Evolutionary conservation across 2,888 invertebrate genomes (phyloP).

Genomic region (Ophion slaviceki): DNA sequence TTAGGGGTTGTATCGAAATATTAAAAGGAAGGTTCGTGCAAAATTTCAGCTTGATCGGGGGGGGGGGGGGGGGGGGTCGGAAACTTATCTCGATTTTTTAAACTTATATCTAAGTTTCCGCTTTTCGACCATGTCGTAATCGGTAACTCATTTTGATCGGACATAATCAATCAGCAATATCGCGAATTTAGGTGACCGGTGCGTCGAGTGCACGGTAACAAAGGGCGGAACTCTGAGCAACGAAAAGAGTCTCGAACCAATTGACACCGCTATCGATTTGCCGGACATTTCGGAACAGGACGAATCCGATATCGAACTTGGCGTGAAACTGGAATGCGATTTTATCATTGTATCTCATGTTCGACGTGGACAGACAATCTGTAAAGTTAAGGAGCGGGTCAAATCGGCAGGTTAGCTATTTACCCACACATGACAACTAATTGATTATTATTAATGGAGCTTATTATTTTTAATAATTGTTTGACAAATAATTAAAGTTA

Average conservation of each 20-base stretch:
- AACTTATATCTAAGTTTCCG: too few relatives aligned
- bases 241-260: constrained; percentile 85
- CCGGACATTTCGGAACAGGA: constrained; percentile 83
- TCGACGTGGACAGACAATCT: constrained; percentile 69
- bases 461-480: too few relatives aligned
- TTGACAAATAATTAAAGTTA: too few relatives aligned
- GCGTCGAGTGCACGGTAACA: constrained; percentile 85
- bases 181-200: constrained; percentile 68
- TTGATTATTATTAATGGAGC: too few relatives aligned
- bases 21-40: too few relatives aligned
- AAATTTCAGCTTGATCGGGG: too few relatives aligned
- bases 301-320: constrained; percentile 82
- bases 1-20: too few relatives aligned
- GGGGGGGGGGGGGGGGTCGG: too few relatives aligned
- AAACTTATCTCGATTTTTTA: too few relatives aligned
- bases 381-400: constrained; percentile 68
- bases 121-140: too few relatives aligned
- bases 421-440: background rate
- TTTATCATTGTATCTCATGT: constrained; percentile 77
- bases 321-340: constrained; percentile 73
- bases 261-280: constrained; percentile 84
- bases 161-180: too few relatives aligned
- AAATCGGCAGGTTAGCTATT: constrained; percentile 68
- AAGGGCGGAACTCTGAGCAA: constrained; percentile 85
- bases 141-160: too few relatives aligned